Evolutionary conservation across 2,888 invertebrate genomes (phyloP).

Genomic region (Rhingia rostrata): DNA sequence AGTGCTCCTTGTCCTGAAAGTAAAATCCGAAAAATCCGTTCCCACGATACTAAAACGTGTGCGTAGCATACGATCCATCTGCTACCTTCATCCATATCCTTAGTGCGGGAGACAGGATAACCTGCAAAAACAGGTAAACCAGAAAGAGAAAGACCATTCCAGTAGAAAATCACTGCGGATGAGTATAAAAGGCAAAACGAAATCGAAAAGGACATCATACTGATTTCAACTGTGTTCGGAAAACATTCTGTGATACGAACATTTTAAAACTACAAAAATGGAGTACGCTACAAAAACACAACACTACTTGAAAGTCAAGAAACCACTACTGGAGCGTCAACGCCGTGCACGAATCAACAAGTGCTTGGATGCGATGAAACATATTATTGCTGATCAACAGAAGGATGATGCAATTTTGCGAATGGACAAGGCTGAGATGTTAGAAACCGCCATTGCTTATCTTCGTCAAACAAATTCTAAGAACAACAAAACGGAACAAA

Average conservation of each 20-base stretch:
- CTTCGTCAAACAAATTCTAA: slow-evolving; percentile 31
- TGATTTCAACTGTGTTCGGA: slow-evolving; percentile 68
- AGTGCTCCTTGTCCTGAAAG: slow-evolving; percentile 48
- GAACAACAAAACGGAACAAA: slow-evolving; percentile 84
- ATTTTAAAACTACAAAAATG: slow-evolving; percentile 39
- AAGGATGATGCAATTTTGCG: slow-evolving; percentile 94
- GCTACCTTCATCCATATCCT: slow-evolving; percentile 29
- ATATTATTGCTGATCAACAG: slow-evolving; percentile 90
- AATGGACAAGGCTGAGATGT: slow-evolving; percentile 94
- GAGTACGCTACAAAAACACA: slow-evolving; percentile 89
- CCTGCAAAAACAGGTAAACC: slow-evolving; percentile 52
- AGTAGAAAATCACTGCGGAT: slow-evolving; percentile 35
- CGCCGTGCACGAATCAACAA: slow-evolving; percentile 94
- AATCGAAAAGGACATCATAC: slow-evolving; percentile 77
- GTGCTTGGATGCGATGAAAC: slow-evolving; percentile 93
- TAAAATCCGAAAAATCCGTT: slow-evolving; percentile 57
- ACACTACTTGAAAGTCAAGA: slow-evolving; percentile 96
- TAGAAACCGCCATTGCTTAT: slow-evolving; percentile 92
- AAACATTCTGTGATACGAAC: slow-evolving; percentile 8
- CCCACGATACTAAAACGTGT: slow-evolving; percentile 47
- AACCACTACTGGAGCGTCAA: slow-evolving; percentile 94
- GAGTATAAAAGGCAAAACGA: slow-evolving; percentile 77
- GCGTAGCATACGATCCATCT: slow-evolving; percentile 45
- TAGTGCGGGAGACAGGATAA: slow-evolving; percentile 32
- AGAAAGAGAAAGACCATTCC: slow-evolving; percentile 30